Percentiles rank a stretch among this genome's conserved stretches.
phyloP scores from a whole-genome alignment of 92 coral and sea anemone species.

The Phenganax marumi region DNA sequence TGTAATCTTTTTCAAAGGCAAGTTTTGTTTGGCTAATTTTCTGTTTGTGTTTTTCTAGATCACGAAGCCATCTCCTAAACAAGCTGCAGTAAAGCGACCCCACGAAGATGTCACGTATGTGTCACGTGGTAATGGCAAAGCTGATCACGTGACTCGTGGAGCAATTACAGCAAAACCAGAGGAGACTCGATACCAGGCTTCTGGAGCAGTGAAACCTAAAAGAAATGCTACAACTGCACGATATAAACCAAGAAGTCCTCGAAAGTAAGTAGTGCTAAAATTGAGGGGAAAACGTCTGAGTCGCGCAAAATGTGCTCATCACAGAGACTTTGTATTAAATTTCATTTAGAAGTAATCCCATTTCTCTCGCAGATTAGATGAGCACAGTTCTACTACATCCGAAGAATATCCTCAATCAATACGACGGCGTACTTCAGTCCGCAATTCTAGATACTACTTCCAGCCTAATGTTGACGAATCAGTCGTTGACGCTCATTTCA shows the following conservation, averaged over 20 bases:
- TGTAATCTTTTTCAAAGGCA: background rate
- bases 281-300: background rate
- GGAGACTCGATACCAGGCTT: constrained; percentile 86
- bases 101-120: constrained; percentile 63
- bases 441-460: constrained; percentile 66
- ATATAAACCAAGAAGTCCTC: background rate
- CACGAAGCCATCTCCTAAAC: constrained; percentile 58
- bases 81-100: constrained; percentile 42
- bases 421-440: constrained; percentile 21
- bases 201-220: constrained; percentile 66
- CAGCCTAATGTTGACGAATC: constrained; percentile 71
- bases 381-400: constrained; percentile 1
- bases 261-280: constrained; percentile 6
- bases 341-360: background rate
- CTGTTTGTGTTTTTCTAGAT: constrained; percentile 7
- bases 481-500: constrained; percentile 53
- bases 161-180: constrained; percentile 80
- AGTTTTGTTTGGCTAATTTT: background rate
- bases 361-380: constrained; percentile 19
- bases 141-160: constrained; percentile 76
- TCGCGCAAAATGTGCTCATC: too few species aligned
- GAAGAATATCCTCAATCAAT: constrained; percentile 9
- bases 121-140: constrained; percentile 85
- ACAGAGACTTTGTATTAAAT: too few species aligned
- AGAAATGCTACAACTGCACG: constrained; percentile 67